Base-by-base conservation (phyloP, 2,888 invertebrate genomes). In the Arenicola marina region DNA sequence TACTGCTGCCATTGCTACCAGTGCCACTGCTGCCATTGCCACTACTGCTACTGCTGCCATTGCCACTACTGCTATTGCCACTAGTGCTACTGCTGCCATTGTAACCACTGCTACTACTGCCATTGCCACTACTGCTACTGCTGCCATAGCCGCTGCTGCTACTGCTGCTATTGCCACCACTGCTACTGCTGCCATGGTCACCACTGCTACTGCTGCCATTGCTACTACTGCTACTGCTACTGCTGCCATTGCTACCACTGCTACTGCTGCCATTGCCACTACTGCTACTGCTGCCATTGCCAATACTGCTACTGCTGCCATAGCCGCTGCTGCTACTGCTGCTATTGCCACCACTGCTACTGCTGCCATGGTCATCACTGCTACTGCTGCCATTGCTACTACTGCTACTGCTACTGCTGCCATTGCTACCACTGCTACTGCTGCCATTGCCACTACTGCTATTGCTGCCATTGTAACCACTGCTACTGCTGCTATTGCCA, bases 211-310 rank as follows among this genome's bases (percentile, higher is more conserved):
- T 53, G 21, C 24, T 53, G 21, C 24, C 21, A 53, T 31, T 53
- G 21, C 15, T 56, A 38, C 38, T 56, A 24, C 56, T 56, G 24
- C 43, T n/a, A n/a, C n/a, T n/a, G n/a, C n/a, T n/a, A n/a, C n/a
- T n/a, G n/a, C n/a, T n/a, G n/a, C n/a, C n/a, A n/a, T n/a, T n/a
- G n/a, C n/a, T n/a, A n/a, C n/a, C n/a, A n/a, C n/a, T n/a, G n/a
- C n/a, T n/a, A n/a, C n/a, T n/a, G n/a, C n/a, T n/a, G n/a, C n/a
- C n/a, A n/a, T n/a, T n/a, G n/a, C 24, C 7, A 26, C 24, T 15
- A 11, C 48, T 48, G 18, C 48, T 48, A 11, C 24, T 48, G 7
- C 48, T 48, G 48, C 24, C 21, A 18, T 21, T 48, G 7, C 15
- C 7, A 11, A 11, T 48, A 11, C 48, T 48, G 24, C 48, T 48